Conservation (phyloP, 2,797 vertebrate species). For the Galagoides demidoff region DNA sequence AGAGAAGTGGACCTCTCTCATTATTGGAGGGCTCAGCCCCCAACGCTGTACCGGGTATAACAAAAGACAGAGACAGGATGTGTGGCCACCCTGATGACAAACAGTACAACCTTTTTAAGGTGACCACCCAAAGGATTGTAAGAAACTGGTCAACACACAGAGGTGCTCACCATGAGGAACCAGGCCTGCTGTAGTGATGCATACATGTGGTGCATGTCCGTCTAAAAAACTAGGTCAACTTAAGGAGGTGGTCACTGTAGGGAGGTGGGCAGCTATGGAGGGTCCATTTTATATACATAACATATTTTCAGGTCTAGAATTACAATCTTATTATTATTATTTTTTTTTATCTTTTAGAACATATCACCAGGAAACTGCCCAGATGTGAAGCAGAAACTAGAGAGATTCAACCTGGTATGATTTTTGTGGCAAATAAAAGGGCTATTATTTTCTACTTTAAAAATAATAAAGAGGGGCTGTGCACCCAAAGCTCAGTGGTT, state of each 20-base stretch:
- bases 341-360: background rate
- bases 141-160: too few species aligned
- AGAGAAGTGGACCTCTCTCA: accelerated
- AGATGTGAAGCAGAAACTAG: background rate
- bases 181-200: too few species aligned
- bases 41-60: accelerated
- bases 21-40: background rate
- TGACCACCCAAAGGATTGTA: too few species aligned
- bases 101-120: too few species aligned
- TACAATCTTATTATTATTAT: accelerated
- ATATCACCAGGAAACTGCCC: background rate
- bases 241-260: too few species aligned
- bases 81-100: background rate
- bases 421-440: background rate
- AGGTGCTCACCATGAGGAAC: too few species aligned
- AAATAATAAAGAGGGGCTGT: background rate
- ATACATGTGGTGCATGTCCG: too few species aligned
- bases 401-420: background rate
- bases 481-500: too few species aligned
- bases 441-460: background rate
- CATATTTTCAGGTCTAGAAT: background rate
- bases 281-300: accelerated
- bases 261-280: too few species aligned
- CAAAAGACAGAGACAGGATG: accelerated
- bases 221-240: too few species aligned